Evolutionary conservation across 2,113 vertebrate species (phyloP), one percentile per base, ranked within the genome.

Genomic region (Cynopterus brachyotis): DNA sequence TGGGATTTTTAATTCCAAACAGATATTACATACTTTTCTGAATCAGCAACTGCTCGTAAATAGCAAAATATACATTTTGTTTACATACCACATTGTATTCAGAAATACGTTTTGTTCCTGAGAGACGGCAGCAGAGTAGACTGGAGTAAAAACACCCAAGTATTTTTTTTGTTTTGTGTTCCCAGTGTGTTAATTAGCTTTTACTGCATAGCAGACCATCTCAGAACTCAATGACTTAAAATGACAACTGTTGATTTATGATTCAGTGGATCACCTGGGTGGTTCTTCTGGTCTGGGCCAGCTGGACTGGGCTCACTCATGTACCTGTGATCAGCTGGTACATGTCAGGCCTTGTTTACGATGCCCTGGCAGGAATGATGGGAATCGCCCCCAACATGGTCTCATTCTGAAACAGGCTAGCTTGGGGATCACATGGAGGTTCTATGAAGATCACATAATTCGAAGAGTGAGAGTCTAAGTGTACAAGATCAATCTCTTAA

Each of bases 21-120:
- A 98, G 83, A 95, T 91, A 62, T 69, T 80, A 11, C 12, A n/a
- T 80, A 28, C 37, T 60, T 95, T 66, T 93, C 86, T 9, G 47
- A 67, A 94, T 94, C 26, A 78, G 7, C 47, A 60, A 81, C 70
- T 73, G 19, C 47, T 94, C 59, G 24, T 81, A 97, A 89, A 90
- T 80, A 95, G 40, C 35, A 94, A 86, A 85, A 55, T 57, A 55
- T n/a, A n/a, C 9, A 47, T 79, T 78, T 62, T n/a, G 28, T 81
- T 88, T 91, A 72, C 40, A 57, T 84, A 69, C 47, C 67, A 28
- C 26, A 37, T 60, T 96, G 57, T 89, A 89, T 89, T 93, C 55
- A 80, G 42, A 76, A 59, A 26, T 37, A 64, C 9, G 30, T 47
- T 94, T 72, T 81, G 30, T 91, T 89, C 32, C 64, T 82, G 73